Percentiles rank a stretch among this genome's conserved stretches.
Conservation (phyloP, 2,888 invertebrate species). For the Epinotia nisella region DNA sequence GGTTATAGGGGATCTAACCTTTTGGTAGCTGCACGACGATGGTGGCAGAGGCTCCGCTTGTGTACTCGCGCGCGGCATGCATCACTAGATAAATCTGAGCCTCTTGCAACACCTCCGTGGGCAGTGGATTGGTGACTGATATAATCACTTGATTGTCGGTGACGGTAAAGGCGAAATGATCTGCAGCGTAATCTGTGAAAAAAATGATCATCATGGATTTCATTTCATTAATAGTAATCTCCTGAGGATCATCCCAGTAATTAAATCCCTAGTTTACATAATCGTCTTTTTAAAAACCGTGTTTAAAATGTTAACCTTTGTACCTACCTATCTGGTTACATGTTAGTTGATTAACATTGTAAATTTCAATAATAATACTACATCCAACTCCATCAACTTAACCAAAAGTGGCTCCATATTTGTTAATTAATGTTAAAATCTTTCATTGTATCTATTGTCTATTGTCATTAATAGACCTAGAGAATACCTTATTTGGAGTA, state of each 20-base stretch:
- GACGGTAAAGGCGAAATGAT: slow-evolving; percentile 55
- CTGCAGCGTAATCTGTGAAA: slow-evolving; percentile 58
- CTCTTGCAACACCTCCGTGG: slow-evolving; percentile 53
- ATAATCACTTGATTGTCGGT: slow-evolving; percentile 58
- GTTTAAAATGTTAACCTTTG: too few species aligned
- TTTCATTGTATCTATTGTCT: too few species aligned
- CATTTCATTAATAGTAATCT: neutral
- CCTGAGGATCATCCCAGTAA: neutral
- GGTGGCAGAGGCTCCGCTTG: slow-evolving; percentile 68
- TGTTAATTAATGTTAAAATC: too few species aligned
- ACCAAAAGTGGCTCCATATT: too few species aligned
- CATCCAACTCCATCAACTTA: too few species aligned
- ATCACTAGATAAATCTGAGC: slow-evolving; percentile 64
- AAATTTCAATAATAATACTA: too few species aligned
- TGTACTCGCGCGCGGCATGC: slow-evolving; percentile 65
- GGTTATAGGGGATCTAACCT: slow-evolving; percentile 56
- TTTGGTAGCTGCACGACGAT: slow-evolving; percentile 69
- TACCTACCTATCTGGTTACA: too few species aligned
- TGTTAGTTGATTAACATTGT: too few species aligned
- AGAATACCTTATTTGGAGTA: neutral
- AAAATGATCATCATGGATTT: neutral
- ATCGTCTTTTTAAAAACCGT: neutral
- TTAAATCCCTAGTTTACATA: neutral
- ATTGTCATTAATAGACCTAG: neutral
- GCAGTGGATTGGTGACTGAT: slow-evolving; percentile 54